Evolutionary conservation across 2,888 invertebrate species (phyloP), one percentile per base, ranked within the genome.

Genomic region (Ophraella communa): DNA sequence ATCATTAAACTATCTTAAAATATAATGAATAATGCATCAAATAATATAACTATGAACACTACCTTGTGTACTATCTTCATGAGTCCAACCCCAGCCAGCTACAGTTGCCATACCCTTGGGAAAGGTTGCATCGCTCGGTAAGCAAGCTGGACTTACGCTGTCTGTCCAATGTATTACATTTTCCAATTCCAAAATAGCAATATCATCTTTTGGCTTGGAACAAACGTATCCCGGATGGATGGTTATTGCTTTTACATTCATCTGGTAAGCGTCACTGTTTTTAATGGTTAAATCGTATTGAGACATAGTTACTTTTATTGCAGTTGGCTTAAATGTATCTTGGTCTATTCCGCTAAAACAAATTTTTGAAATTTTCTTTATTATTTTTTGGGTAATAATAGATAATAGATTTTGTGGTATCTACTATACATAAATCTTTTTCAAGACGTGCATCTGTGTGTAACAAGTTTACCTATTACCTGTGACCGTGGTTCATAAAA

Each of bases 71-170:
- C 21, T 35, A 35, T 91, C 86, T 80, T 94, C 94, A 69, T 91
- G 84, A 0, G 91, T 90, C 87, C 93, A 93, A 0, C 94, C 95
- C 94, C 94, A 95, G 4, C 95, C 95, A 21, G 92, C 91, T 0
- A 92, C 92, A 0, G 88, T 88, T 0, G 91, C 94, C 18, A 80
- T 78, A 0, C 89, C 88, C 53, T 85, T 85, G 72, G 86, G 88
- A n/a, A n/a, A n/a, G n/a, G n/a, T n/a, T n/a, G n/a, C 78, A 0
- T 85, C 84, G 57, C 84, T 81, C 0, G 92, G 91, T 1, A 95
- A 83, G 78, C 95, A 95, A 10, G 91, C 91, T 1, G 95, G 95
- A 74, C 88, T 85, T 10, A 92, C 86, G 61, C 85, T 85, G n/a
- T 86, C 85, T 7, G 88, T 87, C 89, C 91, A 94, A 35, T 80